Base-by-base conservation (phyloP, 2,113 vertebrate genomes). In the Synodontis membranacea region DNA sequence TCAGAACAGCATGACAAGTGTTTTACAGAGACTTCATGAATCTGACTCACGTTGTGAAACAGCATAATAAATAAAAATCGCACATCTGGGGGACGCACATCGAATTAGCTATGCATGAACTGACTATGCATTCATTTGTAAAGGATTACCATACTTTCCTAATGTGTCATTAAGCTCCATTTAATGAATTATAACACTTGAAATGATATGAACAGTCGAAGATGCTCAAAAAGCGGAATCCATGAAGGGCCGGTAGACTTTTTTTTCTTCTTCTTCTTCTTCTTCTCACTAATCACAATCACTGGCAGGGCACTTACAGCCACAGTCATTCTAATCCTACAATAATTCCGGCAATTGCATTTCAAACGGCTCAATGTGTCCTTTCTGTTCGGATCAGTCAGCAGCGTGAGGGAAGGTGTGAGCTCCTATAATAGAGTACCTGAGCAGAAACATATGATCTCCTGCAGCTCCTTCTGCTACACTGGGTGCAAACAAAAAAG, bases 401-500 rank as follows among this genome's bases (percentile, higher is more conserved):
- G 82, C 74, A 58, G 78, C 86, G 86, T 64, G 88, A 87, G 86
- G 85, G 84, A 89, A 84, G 84, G 83, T 91, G 79, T 89, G 87
- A 92, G 89, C 28, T 74, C 83, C 90, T 89, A 89, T 90, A 92
- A 93, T 93, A 87, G 90, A 87, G 82, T 89, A 90, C 88, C 91
- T 88, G 89, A 84, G 87, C 91, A 84, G 54, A 86, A 79, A 87
- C 90, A 66, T 78, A 85, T 39, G 90, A 89, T 91, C 92, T 93
- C 92, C 93, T 84, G 93, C 72, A 91, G 93, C 90, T 93, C 82
- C 89, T 95, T 95, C 94, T 93, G 94, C 94, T 94, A 93, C 94
- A 94, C 93, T 95, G 92, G 92, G 88, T 83, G 86, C 93, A 93
- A 94, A 95, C 93, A 95, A 95, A 94, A 91, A 94, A 92, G 89